These are phyloP conservation scores for Lasius fuliginosus DNA, from an alignment of 2,888 invertebrate species.

Conservation along the genomic window DNA sequence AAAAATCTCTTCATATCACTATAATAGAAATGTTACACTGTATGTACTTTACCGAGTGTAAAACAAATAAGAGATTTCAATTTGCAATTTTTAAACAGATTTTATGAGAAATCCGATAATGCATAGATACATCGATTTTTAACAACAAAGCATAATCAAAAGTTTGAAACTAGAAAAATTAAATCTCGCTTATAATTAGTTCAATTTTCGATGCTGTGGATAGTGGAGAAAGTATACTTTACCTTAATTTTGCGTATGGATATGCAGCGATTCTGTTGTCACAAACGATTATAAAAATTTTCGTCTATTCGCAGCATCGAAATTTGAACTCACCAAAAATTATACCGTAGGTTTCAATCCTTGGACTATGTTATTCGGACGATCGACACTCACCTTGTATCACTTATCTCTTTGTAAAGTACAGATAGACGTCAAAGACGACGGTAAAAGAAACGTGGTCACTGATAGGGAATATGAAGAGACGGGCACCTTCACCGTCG, in stretches of 20 bases:
- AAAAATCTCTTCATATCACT: not conserved
- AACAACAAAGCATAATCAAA: not conserved
- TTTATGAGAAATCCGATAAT: not conserved
- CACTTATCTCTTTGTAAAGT: conserved; percentile 60
- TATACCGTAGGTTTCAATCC: conserved; percentile 1
- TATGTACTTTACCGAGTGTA: not conserved
- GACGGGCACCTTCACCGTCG: conserved; percentile 81
- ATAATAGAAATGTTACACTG: not conserved
- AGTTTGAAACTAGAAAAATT: not conserved
- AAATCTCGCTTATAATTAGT: not conserved
- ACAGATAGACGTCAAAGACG: conserved; percentile 57
- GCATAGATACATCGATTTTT: not conserved
- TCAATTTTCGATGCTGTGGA: conserved; percentile 31
- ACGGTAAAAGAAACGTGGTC: conserved; percentile 75
- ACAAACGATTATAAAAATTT: conserved; percentile 7
- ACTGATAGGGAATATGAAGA: conserved; percentile 84
- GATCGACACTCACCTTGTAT: conserved; percentile 71
- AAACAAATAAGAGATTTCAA: not conserved
- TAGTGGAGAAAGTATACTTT: conserved; percentile 2
- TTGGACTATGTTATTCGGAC: not conserved
- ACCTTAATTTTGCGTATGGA: not conserved
- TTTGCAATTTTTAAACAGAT: not conserved
- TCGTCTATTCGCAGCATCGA: conserved; percentile 15
- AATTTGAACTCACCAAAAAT: conserved; percentile 39
- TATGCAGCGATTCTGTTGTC: not conserved